Evolutionary conservation across 2,888 invertebrate species (phyloP), one percentile per base, ranked within the genome.

Genomic region (Caenorhabditis uteleia): DNA sequence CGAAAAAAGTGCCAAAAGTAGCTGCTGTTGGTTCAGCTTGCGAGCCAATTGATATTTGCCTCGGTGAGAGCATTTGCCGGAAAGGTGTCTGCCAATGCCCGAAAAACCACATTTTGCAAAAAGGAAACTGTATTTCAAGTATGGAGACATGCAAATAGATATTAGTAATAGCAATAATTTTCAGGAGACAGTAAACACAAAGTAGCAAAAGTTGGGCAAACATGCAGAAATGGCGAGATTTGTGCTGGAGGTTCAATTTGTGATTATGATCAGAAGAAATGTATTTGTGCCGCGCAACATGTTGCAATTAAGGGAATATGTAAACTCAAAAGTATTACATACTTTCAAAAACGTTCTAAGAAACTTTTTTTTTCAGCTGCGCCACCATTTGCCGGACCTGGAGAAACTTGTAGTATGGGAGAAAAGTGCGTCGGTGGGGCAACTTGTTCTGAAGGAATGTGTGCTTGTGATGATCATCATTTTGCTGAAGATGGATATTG

Each of bases 191-290:
- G 55, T 21, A 58, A 54, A 40, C 54, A 54, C 18, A 65, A 65
- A 43, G 43, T 70, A 2, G 70, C 78, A 2, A 44, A 58, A 27
- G 74, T 78, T 6, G 81, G 80, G 18, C 51, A 62, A n/a, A 60
- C 72, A 2, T 82, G 82, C 55, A 62, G 65, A 20, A 61, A 66
- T 27, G 75, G 75, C 31, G 77, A 78, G 53, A 62, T 73, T 40
- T 82, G 82, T 45, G 55, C 64, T 3, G 82, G 82, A 6, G 82
- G 82, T 7, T 75, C 82, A 5, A 65, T 75, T 39, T 82, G 82
- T 47, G 75, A 76, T 57, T 50, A 48, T n/a, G 74, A 72, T 53
- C 59, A 55, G 20, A 57, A 71, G 36, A 61, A 59, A 44, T 80
- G 80, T 61, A 75, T 76, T 38, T 80, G 80, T 57, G 77, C 77